These are phyloP conservation scores for Formica exsecta DNA, from an alignment of 1,140 invertebrate genomes.

Conservation along the genomic window DNA sequence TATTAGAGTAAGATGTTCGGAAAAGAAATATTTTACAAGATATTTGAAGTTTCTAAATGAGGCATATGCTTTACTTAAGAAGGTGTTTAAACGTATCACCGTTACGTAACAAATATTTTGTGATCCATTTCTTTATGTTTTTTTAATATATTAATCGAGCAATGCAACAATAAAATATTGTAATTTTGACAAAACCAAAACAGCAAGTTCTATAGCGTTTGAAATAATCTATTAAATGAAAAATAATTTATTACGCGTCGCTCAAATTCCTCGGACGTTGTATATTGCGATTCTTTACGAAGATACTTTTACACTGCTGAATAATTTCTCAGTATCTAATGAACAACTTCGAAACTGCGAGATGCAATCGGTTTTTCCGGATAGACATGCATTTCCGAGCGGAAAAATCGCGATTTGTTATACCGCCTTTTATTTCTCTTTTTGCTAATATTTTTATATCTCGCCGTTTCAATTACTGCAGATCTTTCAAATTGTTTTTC, in stretches of 20 bases:
- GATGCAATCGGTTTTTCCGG: neutral
- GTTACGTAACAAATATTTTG: too few species aligned
- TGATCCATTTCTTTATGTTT: too few species aligned
- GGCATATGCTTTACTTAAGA: too few species aligned
- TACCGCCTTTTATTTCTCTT: neutral
- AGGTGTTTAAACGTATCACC: too few species aligned
- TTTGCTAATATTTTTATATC: slow-evolving; percentile 12
- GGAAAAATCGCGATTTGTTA: slow-evolving; percentile 41
- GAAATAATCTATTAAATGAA: neutral
- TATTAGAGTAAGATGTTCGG: too few species aligned
- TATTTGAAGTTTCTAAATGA: too few species aligned
- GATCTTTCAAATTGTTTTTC: slow-evolving; percentile 6
- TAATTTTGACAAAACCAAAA: neutral
- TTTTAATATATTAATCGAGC: neutral
- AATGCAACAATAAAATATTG: neutral
- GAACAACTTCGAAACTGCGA: slow-evolving; percentile 46
- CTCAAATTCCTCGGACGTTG: slow-evolving; percentile 9
- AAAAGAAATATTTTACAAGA: too few species aligned
- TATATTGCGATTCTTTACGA: slow-evolving; percentile 32
- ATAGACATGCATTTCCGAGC: neutral
- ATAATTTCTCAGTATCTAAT: slow-evolving; percentile 69
- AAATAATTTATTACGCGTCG: neutral
- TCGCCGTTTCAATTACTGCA: neutral
- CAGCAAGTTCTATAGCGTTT: neutral
- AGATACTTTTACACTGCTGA: slow-evolving; percentile 16